Evolutionary conservation across 2,888 invertebrate species (phyloP).

Genomic region (Cephus sareptanus): DNA sequence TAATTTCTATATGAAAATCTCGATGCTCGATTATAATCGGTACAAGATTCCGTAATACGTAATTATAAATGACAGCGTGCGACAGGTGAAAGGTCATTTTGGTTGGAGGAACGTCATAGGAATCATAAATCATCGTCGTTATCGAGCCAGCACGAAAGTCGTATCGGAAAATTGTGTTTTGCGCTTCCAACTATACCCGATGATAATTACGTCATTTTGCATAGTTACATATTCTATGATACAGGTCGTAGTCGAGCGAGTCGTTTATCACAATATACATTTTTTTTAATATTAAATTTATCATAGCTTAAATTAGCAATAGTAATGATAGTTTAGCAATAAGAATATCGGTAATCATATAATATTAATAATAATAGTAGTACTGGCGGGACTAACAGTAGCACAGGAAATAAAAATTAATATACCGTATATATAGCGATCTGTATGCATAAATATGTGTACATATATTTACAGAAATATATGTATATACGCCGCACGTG

Average conservation of each 20-base stretch:
- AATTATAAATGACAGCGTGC: not conserved
- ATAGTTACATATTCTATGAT: conserved; percentile 35
- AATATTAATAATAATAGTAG: not conserved
- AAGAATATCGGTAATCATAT: not conserved
- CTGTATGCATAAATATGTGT: not conserved
- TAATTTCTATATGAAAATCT: not conserved
- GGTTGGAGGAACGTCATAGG: not conserved
- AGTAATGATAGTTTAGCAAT: not conserved
- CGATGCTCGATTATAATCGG: not conserved
- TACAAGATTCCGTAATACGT: not conserved
- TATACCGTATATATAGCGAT: not conserved
- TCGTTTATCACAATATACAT: conserved; percentile 56
- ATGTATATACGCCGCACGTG: not conserved
- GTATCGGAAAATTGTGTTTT: no score
- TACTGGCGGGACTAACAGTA: not conserved
- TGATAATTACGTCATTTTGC: not conserved
- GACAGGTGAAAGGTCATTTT: not conserved
- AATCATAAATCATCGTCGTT: not conserved
- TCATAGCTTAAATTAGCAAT: conserved; percentile 15
- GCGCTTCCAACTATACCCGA: not conserved
- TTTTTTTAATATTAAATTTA: conserved; percentile 29
- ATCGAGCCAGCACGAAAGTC: not conserved
- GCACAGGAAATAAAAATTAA: not conserved
- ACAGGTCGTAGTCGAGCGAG: conserved; percentile 43
- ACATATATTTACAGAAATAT: not conserved